Evolutionary conservation across 1,140 invertebrate genomes (phyloP).

Genomic region (Zaprionus capensis): DNA sequence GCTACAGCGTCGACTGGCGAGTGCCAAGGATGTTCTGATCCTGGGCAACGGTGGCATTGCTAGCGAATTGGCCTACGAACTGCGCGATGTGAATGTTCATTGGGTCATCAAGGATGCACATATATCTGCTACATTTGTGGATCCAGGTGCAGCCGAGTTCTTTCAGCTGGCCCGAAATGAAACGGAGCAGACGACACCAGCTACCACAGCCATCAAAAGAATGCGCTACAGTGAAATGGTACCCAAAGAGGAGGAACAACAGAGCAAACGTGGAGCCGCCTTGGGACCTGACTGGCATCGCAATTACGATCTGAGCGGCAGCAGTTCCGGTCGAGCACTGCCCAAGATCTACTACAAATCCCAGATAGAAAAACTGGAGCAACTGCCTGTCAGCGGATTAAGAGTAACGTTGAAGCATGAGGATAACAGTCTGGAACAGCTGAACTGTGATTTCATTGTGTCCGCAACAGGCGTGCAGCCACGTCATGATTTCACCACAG

Average conservation of each 20-base stretch:
- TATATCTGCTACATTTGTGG: conserved; percentile 96
- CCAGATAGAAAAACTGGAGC: conserved; percentile 31
- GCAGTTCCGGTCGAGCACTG: neutral
- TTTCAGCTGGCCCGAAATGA: conserved; percentile 86
- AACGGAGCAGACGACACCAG: conserved; percentile 10
- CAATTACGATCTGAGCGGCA: conserved; percentile 88
- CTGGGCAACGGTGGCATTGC: conserved; percentile 99
- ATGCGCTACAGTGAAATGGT: conserved; percentile 88
- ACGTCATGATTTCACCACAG: conserved; percentile 86
- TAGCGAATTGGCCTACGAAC: conserved; percentile 96
- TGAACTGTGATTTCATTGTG: conserved; percentile 94
- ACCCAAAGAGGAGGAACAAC: conserved; percentile 33
- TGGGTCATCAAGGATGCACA: conserved; percentile 98
- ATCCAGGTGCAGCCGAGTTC: conserved; percentile 97
- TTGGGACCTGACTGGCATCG: conserved; percentile 98
- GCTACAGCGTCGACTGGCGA: conserved; percentile 89
- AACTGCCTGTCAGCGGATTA: conserved; percentile 12
- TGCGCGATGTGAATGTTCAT: conserved; percentile 92
- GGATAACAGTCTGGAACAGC: conserved; percentile 36
- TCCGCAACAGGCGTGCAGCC: conserved; percentile 97
- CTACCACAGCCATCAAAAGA: conserved; percentile 86
- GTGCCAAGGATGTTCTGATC: conserved; percentile 90
- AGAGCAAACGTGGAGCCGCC: conserved; percentile 89
- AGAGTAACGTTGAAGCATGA: conserved; percentile 53
- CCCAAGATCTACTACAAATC: conserved; percentile 64